Evolutionary conservation across 92 coral and sea anemone genomes (phyloP).

Genomic region (Siderastrea radians): DNA sequence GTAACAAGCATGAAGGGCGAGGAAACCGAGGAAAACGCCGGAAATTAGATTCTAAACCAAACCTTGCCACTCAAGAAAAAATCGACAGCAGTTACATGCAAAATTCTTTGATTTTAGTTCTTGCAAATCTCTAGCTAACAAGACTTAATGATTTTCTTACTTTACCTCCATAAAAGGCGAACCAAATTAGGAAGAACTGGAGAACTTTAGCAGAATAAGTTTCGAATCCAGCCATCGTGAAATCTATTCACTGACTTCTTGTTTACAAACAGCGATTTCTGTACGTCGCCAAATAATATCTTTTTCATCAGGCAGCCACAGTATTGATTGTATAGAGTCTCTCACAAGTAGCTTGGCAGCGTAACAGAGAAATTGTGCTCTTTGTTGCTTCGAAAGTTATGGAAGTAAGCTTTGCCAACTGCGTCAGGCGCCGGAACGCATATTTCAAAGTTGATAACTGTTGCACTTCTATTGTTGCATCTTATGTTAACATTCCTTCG

Average conservation of each 20-base stretch:
- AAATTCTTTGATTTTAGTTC: not conserved
- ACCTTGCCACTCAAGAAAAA: not conserved
- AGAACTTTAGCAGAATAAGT: not conserved
- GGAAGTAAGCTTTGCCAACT: no score
- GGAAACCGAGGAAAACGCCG: no score
- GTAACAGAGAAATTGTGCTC: not conserved
- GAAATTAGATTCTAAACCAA: not conserved
- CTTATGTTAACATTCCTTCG: conserved; percentile 35
- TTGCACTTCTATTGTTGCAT: not conserved
- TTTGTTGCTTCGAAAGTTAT: not conserved
- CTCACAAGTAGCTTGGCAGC: not conserved
- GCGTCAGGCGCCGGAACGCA: no score
- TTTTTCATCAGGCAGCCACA: not conserved
- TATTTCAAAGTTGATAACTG: not conserved
- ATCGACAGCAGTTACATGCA: not conserved
- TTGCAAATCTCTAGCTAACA: not conserved
- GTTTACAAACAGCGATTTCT: conserved; percentile 2
- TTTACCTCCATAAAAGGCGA: conserved; percentile 20
- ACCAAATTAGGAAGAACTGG: not conserved
- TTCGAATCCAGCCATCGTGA: not conserved
- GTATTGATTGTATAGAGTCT: not conserved
- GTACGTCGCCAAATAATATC: not conserved
- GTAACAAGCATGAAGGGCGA: no score
- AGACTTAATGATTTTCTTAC: not conserved
- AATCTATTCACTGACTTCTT: not conserved